These are phyloP conservation scores for Scleropages formosus DNA, from an alignment of 2,797 vertebrate species.

Conservation along the genomic window DNA sequence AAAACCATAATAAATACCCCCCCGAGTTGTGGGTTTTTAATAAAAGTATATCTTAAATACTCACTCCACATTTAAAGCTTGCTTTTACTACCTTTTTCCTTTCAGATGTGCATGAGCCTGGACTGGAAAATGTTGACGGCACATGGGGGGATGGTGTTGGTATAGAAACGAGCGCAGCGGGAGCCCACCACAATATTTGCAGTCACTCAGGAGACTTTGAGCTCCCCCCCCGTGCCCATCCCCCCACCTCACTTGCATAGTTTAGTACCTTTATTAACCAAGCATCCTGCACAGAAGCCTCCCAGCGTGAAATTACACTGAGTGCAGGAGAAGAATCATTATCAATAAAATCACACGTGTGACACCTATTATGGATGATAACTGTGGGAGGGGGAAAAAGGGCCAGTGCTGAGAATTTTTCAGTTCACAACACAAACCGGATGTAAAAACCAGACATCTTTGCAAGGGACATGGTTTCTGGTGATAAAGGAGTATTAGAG, in stretches of 20 bases:
- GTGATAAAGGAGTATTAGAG: conserved; percentile 64
- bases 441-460: conserved; percentile 33
- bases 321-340: conserved; percentile 73
- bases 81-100: not conserved
- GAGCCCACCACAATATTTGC: conserved; percentile 49
- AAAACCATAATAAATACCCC: not conserved
- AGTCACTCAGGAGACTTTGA: conserved; percentile 53
- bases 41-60: not conserved
- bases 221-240: conserved; percentile 58
- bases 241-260: conserved; percentile 51
- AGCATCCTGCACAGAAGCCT: conserved; percentile 46
- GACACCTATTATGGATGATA: conserved; percentile 75
- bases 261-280: conserved; percentile 61
- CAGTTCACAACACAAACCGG: conserved; percentile 40
- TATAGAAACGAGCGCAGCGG: conserved; percentile 41
- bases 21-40: too few species aligned
- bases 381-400: conserved; percentile 55
- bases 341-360: conserved; percentile 77
- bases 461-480: conserved; percentile 58
- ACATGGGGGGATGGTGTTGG: not conserved
- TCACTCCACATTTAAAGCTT: conserved; percentile 31
- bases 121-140: not conserved
- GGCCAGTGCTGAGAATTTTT: conserved; percentile 46
- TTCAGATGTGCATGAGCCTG: conserved; percentile 2
- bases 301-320: conserved; percentile 73